Evolutionary conservation across 2,113 vertebrate species (phyloP), one percentile per base, ranked within the genome.

Genomic region (Oreocharis arfaki): DNA sequence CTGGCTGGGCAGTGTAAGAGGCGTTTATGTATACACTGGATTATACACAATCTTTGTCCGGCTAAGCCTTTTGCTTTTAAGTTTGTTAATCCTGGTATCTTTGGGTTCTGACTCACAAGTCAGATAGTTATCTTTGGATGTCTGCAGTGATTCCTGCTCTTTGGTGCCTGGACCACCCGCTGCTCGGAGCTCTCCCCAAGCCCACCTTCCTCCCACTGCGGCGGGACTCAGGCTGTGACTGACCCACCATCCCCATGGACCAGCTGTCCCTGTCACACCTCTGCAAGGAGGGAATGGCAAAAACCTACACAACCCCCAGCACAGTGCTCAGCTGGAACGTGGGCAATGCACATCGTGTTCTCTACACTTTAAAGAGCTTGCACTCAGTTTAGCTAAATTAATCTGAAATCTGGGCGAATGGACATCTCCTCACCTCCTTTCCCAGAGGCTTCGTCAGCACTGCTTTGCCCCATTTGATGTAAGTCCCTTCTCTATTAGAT

Each of bases 11-110:
- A 52, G 16, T 10, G 24, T 81, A 63, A 92, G 60, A 93, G 85
- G 49, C 16, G 1, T 74, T 90, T 94, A 37, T 89, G 32, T 90
- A 87, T 56, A 95, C 90, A 90, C 14, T 63, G 83, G 76, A 90
- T 97, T 93, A 95, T 87, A 95, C 12, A 95, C 89, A 95, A 22
- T 70, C 91, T 92, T 90, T 56, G 82, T 90, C 88, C 92, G 89
- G 64, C 76, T 90, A 84, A 92, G 20, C 23, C 83, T 84, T 90
- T 94, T 83, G 90, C 95, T 95, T 96, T 96, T 41, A 92, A 93
- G 86, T 93, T 93, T 95, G 89, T 59, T 97, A 96, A 97, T 92
- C 93, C 91, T 82, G 56, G 39, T 95, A 68, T 96, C 89, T 92
- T 74, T 84, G 73, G 52, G 52, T 84, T 96, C 75, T 95, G 93